phyloP scores from a whole-genome alignment of 2,113 vertebrate species.

The Hippocampus comes region DNA sequence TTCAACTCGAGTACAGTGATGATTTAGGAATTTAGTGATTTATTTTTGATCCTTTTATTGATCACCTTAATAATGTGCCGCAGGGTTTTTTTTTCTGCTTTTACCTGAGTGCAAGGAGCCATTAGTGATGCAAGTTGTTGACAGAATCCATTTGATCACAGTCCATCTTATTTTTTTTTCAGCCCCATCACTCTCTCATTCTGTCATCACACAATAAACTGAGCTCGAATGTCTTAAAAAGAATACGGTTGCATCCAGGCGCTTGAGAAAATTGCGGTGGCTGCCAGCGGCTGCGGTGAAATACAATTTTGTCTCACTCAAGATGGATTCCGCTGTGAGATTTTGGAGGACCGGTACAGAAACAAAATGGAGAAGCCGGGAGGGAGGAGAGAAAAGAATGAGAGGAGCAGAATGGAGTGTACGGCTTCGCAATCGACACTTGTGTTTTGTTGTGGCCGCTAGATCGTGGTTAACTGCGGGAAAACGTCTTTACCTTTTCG shows the following conservation, averaged over 20 bases:
- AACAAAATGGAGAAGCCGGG: slow-evolving; percentile 73
- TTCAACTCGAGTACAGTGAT: background rate
- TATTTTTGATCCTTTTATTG: background rate
- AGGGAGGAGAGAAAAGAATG: slow-evolving; percentile 48
- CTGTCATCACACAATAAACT: slow-evolving; percentile 60
- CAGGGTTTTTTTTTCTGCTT: background rate
- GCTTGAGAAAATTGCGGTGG: slow-evolving; percentile 65
- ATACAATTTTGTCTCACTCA: slow-evolving; percentile 69
- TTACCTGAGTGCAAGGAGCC: background rate
- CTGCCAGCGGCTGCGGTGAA: slow-evolving; percentile 64
- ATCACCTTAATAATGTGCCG: background rate
- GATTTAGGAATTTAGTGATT: no score
- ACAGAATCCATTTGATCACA: background rate
- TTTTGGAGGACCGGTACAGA: slow-evolving; percentile 66
- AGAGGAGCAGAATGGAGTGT: slow-evolving; percentile 41
- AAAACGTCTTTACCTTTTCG: slow-evolving; percentile 11
- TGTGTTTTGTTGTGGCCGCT: slow-evolving; percentile 33
- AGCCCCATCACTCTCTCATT: slow-evolving; percentile 28
- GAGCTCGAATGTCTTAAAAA: slow-evolving; percentile 66
- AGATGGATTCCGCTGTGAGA: slow-evolving; percentile 73
- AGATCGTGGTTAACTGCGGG: background rate
- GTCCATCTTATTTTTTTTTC: background rate
- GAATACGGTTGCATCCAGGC: slow-evolving; percentile 48
- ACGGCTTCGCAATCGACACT: slow-evolving; percentile 35
- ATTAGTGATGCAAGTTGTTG: background rate